Evolutionary conservation across 1,140 invertebrate genomes (phyloP).

Genomic region (Plectus sambesii): DNA sequence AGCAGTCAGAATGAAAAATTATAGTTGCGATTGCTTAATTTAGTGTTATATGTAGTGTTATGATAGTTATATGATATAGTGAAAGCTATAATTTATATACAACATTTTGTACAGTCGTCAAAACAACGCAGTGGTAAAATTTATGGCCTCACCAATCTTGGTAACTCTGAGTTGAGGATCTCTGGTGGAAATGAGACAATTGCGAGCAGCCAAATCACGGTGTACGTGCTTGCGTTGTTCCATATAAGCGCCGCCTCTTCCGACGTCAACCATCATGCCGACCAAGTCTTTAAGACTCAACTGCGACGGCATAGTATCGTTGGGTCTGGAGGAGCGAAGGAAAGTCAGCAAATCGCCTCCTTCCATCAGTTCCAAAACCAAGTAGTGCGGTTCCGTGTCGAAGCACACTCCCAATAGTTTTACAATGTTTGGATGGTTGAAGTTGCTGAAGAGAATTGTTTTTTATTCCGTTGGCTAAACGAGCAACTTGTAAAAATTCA

Average conservation of each 20-base stretch:
- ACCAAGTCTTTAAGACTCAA: constrained; percentile 69
- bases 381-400: constrained; percentile 64
- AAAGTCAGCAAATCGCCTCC: constrained; percentile 84
- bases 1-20: constrained; percentile 1
- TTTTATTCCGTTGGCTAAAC: not conserved
- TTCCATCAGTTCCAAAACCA: constrained; percentile 93
- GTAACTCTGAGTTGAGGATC: constrained; percentile 55
- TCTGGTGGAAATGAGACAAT: constrained; percentile 48
- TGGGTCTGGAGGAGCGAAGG: constrained; percentile 51
- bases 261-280: constrained; percentile 83
- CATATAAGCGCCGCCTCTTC: constrained; percentile 62
- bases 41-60: too few relatives aligned
- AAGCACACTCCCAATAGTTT: constrained; percentile 81
- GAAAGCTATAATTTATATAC: constrained; percentile 13
- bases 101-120: constrained; percentile 12
- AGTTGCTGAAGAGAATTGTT: constrained; percentile 55
- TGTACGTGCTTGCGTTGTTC: constrained; percentile 77
- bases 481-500: constrained; percentile 23
- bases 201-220: constrained; percentile 74
- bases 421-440: constrained; percentile 87
- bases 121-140: too few relatives aligned
- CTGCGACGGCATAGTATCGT: constrained; percentile 36
- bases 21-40: not conserved
- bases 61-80: not conserved
- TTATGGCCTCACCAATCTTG: constrained; percentile 66